Percentiles rank a stretch among this genome's conserved stretches.
Conservation (phyloP, 2,888 invertebrate species). For the Lasioglossum oenotherae region DNA sequence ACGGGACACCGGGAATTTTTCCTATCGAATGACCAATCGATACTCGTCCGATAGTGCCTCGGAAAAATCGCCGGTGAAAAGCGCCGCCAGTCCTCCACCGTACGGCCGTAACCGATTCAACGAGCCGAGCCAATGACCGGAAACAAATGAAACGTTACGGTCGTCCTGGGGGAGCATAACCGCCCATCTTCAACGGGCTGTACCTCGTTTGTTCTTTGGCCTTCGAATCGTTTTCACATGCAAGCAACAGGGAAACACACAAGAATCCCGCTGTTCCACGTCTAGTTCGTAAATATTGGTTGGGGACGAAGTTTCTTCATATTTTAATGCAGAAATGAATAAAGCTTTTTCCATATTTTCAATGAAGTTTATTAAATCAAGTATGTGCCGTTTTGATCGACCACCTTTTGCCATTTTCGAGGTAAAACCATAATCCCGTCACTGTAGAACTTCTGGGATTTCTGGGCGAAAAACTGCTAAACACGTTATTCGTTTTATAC, state of each 20-base stretch:
- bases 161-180: neutral
- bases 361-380: too few relatives aligned
- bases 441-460: too few relatives aligned
- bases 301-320: too few relatives aligned
- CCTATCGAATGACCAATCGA: slow-evolving; percentile 4
- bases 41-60: neutral
- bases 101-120: neutral
- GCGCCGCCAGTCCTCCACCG: neutral
- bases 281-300: too few relatives aligned
- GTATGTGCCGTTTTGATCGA: too few relatives aligned
- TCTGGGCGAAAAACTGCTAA: too few relatives aligned
- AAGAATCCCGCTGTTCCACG: too few relatives aligned
- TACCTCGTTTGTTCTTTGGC: neutral
- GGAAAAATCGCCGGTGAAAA: neutral
- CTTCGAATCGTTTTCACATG: neutral
- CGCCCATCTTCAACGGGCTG: neutral
- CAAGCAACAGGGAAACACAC: neutral
- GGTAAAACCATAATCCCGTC: too few relatives aligned
- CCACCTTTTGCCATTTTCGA: too few relatives aligned
- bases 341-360: too few relatives aligned
- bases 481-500: too few relatives aligned
- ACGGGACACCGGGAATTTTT: neutral
- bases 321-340: too few relatives aligned
- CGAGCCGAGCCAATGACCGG: neutral
- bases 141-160: neutral